phyloP scores from a whole-genome alignment of 2,888 invertebrate genomes.

The Chelonus formosanus region DNA sequence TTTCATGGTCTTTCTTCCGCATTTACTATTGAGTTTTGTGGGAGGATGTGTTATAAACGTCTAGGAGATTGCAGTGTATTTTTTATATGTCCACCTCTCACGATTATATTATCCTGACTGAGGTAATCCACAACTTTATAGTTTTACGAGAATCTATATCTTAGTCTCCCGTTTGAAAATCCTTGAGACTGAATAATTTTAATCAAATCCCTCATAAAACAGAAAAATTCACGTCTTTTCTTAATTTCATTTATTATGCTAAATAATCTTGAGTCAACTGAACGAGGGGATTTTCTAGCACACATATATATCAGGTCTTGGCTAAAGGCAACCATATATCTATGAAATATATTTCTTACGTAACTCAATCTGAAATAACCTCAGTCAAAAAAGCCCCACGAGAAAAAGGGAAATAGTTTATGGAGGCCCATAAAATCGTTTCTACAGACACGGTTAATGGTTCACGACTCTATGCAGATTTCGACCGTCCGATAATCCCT shows the following conservation, averaged over 20 bases:
- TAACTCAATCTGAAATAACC: neutral
- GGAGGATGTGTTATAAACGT: constrained; percentile 25
- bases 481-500: constrained; percentile 51
- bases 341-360: constrained; percentile 4
- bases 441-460: constrained; percentile 50
- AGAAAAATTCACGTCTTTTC: too few species aligned
- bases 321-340: neutral
- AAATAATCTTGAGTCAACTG: neutral
- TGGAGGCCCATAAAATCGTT: constrained; percentile 41
- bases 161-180: neutral
- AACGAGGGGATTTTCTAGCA: too few species aligned
- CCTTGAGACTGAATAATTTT: neutral
- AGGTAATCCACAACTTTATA: constrained; percentile 30
- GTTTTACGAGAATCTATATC: constrained; percentile 10
- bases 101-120: constrained; percentile 21
- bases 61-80: constrained; percentile 2
- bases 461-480: constrained; percentile 62
- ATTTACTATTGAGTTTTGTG: constrained; percentile 12
- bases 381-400: constrained; percentile 23
- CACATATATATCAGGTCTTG: neutral
- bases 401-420: constrained; percentile 44
- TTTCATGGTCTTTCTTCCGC: constrained; percentile 25
- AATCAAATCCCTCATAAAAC: neutral
- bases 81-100: constrained; percentile 32
- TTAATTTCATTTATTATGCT: constrained; percentile 1